Evolutionary conservation across 2,888 invertebrate species (phyloP), one percentile per base, ranked within the genome.

Genomic region (Drosophila falleni): DNA sequence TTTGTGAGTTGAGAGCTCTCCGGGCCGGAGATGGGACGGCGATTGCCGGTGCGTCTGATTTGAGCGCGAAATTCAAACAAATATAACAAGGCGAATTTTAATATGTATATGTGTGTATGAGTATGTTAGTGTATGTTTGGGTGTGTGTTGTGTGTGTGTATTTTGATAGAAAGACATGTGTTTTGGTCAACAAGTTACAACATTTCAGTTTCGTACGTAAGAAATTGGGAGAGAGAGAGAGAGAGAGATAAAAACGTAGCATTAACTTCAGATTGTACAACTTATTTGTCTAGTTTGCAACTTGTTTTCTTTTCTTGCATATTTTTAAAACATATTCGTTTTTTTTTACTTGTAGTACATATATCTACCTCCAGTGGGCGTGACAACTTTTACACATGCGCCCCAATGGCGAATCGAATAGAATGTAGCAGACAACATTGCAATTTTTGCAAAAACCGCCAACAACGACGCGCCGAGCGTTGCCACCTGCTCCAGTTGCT

Each of bases 311-410:
- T 44, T 15, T 41, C 39, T 5, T 16, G 44, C 49, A 19, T 41
- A 54, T 51, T 51, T 50, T 64, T 62, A 31, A 37, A 35, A 55
- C 51, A 47, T 56, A 13, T 26, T 61, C 5, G 5, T 5, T 35
- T 47, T 23, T 23, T 23, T 23, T 23, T 2, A 31, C 8, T 31
- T 51, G 33, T 42, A 66, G 33, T 64, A 42, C 56, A 31, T 11
- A 23, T 81, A 85, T 75, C 93, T 95, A 96, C 96, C 96, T 96
- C 96, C 96, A 97, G 93, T 97, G 96, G 92, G 96, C 95, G 94
- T 95, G 96, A 93, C 97, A 97, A 93, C 96, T 96, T 93, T 95
- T 95, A 94, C 97, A 97, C 93, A 97, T 94, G 91, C 95, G 94
- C 92, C 96, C 96, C 93, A 96, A 96, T 85, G 96, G 94, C 81